phyloP scores from a whole-genome alignment of 2,888 invertebrate genomes.

The Balanococcus diminutus region DNA sequence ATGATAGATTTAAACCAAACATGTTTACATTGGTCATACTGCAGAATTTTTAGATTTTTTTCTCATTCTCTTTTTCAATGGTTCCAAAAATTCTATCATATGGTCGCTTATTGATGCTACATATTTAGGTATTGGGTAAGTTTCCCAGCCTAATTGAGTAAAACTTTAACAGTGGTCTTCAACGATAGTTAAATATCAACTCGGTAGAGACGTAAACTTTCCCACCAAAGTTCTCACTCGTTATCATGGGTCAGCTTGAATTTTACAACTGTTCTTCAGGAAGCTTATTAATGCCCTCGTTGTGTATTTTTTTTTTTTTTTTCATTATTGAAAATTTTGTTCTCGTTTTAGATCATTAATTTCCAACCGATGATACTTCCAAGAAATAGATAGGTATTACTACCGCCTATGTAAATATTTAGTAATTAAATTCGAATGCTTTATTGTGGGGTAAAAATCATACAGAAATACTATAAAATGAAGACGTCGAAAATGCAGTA shows the following conservation, averaged over 20 bases:
- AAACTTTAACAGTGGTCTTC: background rate
- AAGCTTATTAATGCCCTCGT: background rate
- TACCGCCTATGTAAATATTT: background rate
- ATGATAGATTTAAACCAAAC: background rate
- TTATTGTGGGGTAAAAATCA: background rate
- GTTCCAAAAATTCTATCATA: background rate
- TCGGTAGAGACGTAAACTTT: background rate
- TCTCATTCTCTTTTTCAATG: background rate
- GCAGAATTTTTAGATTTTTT: background rate
- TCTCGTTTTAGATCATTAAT: background rate
- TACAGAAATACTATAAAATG: background rate
- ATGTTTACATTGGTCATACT: background rate
- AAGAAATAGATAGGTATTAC: too few species aligned
- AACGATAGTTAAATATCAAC: background rate
- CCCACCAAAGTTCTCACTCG: background rate
- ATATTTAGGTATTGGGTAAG: too few species aligned
- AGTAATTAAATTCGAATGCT: background rate
- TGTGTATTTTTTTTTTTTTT: background rate
- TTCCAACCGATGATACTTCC: background rate
- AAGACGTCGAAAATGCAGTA: background rate
- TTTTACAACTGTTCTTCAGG: background rate
- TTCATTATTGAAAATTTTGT: too few species aligned
- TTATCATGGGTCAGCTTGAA: background rate
- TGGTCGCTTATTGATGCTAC: too few species aligned
- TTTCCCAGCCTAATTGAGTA: too few species aligned